Conservation (phyloP, 2,797 vertebrate species). For the Notamacropus eugenii region DNA sequence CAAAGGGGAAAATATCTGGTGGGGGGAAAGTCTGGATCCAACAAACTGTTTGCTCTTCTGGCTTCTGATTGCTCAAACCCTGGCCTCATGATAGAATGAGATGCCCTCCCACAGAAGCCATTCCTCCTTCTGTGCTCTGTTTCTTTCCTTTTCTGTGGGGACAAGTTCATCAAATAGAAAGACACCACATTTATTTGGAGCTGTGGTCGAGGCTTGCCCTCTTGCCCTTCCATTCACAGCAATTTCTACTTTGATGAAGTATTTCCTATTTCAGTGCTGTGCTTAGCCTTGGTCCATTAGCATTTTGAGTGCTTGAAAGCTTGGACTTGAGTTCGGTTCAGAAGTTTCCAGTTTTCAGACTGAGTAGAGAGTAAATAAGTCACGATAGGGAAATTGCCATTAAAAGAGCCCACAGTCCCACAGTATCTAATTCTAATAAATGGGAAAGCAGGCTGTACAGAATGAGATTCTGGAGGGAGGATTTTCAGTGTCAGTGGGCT, state of each 20-base stretch:
- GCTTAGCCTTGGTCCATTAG: not conserved
- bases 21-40: not conserved
- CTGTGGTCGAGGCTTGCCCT: not conserved
- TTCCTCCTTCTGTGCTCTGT: not conserved
- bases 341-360: not conserved
- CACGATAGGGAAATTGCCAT: not conserved
- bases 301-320: not conserved
- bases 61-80: not conserved
- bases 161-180: not conserved
- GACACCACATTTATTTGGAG: not conserved
- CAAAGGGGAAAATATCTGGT: not conserved
- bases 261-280: not conserved
- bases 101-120: not conserved
- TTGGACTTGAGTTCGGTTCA: not conserved
- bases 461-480: not conserved
- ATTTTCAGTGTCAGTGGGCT: not conserved
- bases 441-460: not conserved
- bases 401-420: not conserved
- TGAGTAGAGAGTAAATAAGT: not conserved
- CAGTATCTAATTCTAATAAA: not conserved
- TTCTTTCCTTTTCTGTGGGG: not conserved
- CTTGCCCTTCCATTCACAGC: not conserved
- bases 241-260: not conserved
- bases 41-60: not conserved
- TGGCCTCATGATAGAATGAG: no score